Evolutionary conservation across 2,113 vertebrate genomes (phyloP), one percentile per base, ranked within the genome.

Genomic region (Zosterops japonicus): DNA sequence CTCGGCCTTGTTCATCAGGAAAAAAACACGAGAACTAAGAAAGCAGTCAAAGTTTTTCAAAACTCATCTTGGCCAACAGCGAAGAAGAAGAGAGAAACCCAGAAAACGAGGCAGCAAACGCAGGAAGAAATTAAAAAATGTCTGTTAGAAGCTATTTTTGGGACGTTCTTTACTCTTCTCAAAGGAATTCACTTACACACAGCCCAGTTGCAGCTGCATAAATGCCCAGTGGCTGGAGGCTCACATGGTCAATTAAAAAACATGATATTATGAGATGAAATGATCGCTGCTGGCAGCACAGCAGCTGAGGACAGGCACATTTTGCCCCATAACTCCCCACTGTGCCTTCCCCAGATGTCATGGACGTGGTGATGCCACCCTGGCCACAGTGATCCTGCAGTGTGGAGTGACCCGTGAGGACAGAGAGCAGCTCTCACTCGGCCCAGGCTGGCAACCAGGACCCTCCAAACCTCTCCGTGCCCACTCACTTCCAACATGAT

Each of bases 401-500:
- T 7, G 4, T 19, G 10, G 50, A 50, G 35, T 0, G 11, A 63
- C 52, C 82, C n/a, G 2, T 2, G 57, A 4, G 69, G 74, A 83
- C 0, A 1, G 64, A 11, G 6, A 79, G 87, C 0, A 5, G 33
- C 67, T 67, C 81, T 50, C 5, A 0, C 47, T 35, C 20, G 8
- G 75, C 64, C 57, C 75, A 20, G 29, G 80, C 77, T 90, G 90
- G 65, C 76, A 83, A 84, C 65, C 33, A 55, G 39, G 95, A 96
- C 92, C 81, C 92, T 93, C 81, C 46, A 19, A 78, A 69, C 67
- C 50, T 5, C 63, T 59, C 65, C 1, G 33, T 95, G 95, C 95
- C 96, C 95, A 93, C 95, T 95, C 95, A 69, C 11, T 91, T 80
- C 65, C 60, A 79, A 80, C 20, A n/a, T 94, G 94, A 96, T 89